A percentile compares a stretch with the other conserved stretches of the same genome.
phyloP scores from a whole-genome alignment of 1,140 invertebrate species.

The Drosophila repletoides region DNA sequence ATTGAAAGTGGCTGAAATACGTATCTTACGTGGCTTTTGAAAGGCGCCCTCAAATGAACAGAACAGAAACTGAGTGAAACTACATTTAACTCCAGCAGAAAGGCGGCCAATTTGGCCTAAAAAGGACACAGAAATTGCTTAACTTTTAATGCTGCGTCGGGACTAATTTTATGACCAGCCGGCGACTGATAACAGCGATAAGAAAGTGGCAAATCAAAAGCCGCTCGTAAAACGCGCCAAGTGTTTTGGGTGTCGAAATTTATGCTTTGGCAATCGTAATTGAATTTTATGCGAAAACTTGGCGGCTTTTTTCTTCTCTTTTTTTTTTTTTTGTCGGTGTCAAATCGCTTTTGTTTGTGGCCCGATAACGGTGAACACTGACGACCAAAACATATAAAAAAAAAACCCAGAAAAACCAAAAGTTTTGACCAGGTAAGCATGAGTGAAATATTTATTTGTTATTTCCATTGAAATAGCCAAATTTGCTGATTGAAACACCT shows the following conservation, averaged over 20 bases:
- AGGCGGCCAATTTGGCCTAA: constrained; percentile 52
- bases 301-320: constrained; percentile 32
- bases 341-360: constrained; percentile 17
- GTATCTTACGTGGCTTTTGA: constrained; percentile 23
- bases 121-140: constrained; percentile 14
- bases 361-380: constrained; percentile 53
- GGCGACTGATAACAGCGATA: constrained; percentile 64
- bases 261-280: constrained; percentile 67
- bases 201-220: constrained; percentile 68
- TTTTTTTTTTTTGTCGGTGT: constrained; percentile 13
- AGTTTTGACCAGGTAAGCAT: constrained; percentile 27
- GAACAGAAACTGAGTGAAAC: constrained; percentile 6
- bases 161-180: constrained; percentile 61
- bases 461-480: constrained; percentile 1
- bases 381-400: neutral
- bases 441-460: constrained; percentile 1
- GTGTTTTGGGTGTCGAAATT: constrained; percentile 72
- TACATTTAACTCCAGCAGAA: constrained; percentile 24
- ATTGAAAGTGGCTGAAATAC: neutral
- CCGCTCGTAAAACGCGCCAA: constrained; percentile 62
- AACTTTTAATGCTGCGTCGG: constrained; percentile 56
- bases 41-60: constrained; percentile 1
- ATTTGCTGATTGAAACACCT: constrained; percentile 22
- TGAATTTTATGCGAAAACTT: constrained; percentile 76
- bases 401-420: constrained; percentile 1